Percentiles rank a stretch among this genome's conserved stretches.
phyloP scores from a whole-genome alignment of 2,888 invertebrate genomes.

The Melinopterus prodromus region DNA sequence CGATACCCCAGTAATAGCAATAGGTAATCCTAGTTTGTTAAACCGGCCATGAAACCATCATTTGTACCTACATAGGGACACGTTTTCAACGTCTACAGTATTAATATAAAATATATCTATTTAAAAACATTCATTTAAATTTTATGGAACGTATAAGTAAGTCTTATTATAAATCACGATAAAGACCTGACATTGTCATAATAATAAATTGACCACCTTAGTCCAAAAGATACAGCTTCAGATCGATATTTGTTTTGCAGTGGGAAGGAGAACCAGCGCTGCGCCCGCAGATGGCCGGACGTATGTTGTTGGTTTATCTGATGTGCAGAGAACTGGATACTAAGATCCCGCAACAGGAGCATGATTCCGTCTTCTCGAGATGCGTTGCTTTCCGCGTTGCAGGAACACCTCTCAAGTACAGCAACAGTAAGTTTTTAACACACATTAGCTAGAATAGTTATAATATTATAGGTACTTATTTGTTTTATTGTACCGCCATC shows the following conservation, averaged over 20 bases:
- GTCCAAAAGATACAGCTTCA: no score
- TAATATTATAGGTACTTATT: not conserved
- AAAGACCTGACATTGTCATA: no score
- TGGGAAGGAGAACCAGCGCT: constrained; percentile 86
- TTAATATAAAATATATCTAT: no score
- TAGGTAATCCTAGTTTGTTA: no score
- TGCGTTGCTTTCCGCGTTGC: constrained; percentile 88
- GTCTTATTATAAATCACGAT: no score
- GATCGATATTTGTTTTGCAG: constrained; percentile 60
- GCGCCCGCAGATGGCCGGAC: constrained; percentile 79
- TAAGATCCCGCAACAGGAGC: constrained; percentile 50
- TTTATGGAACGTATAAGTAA: no score
- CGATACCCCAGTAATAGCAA: no score
- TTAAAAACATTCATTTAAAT: no score
- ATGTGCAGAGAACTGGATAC: constrained; percentile 76
- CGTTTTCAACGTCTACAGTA: no score
- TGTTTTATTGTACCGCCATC: not conserved
- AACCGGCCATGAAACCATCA: no score
- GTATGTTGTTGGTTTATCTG: constrained; percentile 80
- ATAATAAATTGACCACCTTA: no score
- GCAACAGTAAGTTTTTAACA: constrained; percentile 65
- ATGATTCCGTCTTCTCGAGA: constrained; percentile 77
- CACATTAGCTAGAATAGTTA: not conserved
- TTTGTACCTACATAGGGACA: no score
- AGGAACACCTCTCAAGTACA: constrained; percentile 76